Base-by-base conservation (phyloP, 2,888 invertebrate species). In the Lordiphosa fenestrarum region DNA sequence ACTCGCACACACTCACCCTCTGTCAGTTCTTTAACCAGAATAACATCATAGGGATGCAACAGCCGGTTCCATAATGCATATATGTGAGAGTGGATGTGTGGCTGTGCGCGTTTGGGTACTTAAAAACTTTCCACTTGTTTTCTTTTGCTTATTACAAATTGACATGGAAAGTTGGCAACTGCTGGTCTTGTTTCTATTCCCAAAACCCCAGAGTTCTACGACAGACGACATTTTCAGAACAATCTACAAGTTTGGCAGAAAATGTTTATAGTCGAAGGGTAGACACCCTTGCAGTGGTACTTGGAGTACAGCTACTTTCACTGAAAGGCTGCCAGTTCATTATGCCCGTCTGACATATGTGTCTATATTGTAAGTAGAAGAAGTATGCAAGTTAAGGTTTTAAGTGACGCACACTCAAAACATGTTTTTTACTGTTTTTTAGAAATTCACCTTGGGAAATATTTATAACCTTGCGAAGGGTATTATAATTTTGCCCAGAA, bases 141-240 rank as follows among this genome's bases (percentile, higher is more conserved):
- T 64, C 59, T 41, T 63, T 60, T 50, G 46, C 65, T 46, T 47
- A 23, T 40, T 55, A 51, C 73, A 71, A 73, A 73, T 84, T 73
- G 68, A 71, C 76, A 80, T 63, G 66, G 62, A 7, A 68, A 81
- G 68, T 81, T 76, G 44, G 77, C 51, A 66, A 64, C 46, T 56
- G 49, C 38, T 40, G 47, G 38, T 21, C 37, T 10, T 38, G 36
- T 12, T 12, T 57, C 12, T 53, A 36, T 13, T 30, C 37, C 35
- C 40, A 13, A 30, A 37, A 33, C 51, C 10, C 6, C 44, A 40
- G 25, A 33, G 30, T 15, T 50, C 30, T 47, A 38, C 9, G 21
- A 25, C 23, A 41, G 35, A 30, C 30, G 41, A 15, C 44, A 60
- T 40, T 61, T 57, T 23, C 42, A 44, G 41, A 30, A 36, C 42